Conservation (phyloP, 2,888 invertebrate genomes). For the Oligia latruncula region DNA sequence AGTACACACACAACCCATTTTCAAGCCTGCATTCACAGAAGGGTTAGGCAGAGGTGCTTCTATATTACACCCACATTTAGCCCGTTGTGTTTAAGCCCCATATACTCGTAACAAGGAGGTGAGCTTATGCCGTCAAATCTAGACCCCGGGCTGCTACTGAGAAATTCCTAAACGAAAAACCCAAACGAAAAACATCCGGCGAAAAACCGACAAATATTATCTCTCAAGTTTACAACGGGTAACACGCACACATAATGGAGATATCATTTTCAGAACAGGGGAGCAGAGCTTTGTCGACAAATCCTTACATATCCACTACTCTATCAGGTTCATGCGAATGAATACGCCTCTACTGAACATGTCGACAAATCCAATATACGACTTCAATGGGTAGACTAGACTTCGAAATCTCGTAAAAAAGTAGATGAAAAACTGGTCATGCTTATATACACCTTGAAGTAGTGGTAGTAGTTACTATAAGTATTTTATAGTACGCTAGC, state of each 20-base stretch:
- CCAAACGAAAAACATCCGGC: not conserved
- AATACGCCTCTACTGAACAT: conserved; percentile 46
- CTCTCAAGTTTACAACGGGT: conserved; percentile 45
- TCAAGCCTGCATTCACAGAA: no score
- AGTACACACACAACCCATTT: not conserved
- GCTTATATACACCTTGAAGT: conserved; percentile 16
- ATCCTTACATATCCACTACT: conserved; percentile 52
- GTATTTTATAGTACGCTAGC: not conserved
- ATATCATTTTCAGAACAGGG: conserved; percentile 42
- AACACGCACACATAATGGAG: conserved; percentile 31
- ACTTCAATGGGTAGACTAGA: conserved; percentile 30
- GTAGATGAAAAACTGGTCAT: conserved; percentile 21
- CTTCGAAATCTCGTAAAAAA: conserved; percentile 36
- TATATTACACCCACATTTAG: not conserved
- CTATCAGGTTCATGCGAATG: conserved; percentile 33
- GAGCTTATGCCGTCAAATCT: not conserved
- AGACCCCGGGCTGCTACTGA: not conserved
- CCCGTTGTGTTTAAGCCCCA: not conserved
- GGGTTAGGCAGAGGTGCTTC: not conserved
- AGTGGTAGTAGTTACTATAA: no score
- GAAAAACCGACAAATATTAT: conserved; percentile 26
- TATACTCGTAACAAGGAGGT: not conserved
- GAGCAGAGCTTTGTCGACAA: conserved; percentile 42
- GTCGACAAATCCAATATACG: conserved; percentile 45
- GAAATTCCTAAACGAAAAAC: not conserved